Percentiles rank a stretch among this genome's conserved stretches.
phyloP scores from a whole-genome alignment of 2,888 invertebrate genomes.

The Biston betularia region DNA sequence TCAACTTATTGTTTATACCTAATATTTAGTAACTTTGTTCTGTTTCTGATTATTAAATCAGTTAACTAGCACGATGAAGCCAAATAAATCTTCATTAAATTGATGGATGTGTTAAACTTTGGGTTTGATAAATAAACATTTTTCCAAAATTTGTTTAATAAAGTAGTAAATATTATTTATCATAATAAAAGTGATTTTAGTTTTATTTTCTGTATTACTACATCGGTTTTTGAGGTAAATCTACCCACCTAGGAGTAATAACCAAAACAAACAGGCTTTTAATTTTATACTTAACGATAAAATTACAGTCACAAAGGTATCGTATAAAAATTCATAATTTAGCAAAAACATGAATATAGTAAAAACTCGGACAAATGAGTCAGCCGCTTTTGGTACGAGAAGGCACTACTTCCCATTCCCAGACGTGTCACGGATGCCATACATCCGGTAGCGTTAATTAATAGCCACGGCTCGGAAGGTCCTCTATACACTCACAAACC shows the following conservation, averaged over 20 bases:
- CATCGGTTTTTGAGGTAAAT: no score
- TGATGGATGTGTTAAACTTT: slow-evolving; percentile 10
- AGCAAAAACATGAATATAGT: not conserved
- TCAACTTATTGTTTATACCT: no score
- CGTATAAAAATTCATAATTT: no score
- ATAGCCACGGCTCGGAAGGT: slow-evolving; percentile 65
- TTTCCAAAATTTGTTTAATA: not conserved
- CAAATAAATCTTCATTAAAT: slow-evolving; percentile 14
- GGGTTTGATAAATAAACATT: not conserved
- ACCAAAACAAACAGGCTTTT: no score
- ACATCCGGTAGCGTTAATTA: slow-evolving; percentile 72
- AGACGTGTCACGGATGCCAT: slow-evolving; percentile 62
- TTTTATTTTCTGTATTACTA: no score
- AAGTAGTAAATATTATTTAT: not conserved
- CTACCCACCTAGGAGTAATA: no score
- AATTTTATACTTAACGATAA: no score
- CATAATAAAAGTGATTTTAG: not conserved
- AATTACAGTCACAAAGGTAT: no score
- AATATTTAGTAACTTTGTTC: no score
- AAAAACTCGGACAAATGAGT: slow-evolving; percentile 41
- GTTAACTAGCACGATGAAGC: not conserved
- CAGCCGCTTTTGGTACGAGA: slow-evolving; percentile 45
- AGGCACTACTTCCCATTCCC: slow-evolving; percentile 62
- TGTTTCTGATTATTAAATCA: not conserved
- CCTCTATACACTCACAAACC: slow-evolving; percentile 52